phyloP scores from a whole-genome alignment of 2,888 invertebrate species.

The Idaea biselata region DNA sequence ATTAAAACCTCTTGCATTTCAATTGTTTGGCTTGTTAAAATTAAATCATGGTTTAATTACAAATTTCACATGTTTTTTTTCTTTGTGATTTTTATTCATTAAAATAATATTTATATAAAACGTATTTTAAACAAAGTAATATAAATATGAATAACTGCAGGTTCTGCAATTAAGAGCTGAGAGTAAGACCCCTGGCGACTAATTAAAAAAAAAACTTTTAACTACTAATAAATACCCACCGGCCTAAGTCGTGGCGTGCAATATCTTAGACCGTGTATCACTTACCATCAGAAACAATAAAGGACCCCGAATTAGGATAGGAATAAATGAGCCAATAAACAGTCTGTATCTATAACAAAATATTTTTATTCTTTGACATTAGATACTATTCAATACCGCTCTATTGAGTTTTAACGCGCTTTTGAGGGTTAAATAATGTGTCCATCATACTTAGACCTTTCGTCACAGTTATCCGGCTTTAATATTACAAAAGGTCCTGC shows the following conservation, averaged over 20 bases:
- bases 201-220: no score
- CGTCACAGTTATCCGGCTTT: constrained; percentile 20
- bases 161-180: no score
- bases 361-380: constrained; percentile 26
- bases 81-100: no score
- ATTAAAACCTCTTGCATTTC: constrained; percentile 1
- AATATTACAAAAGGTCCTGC: constrained; percentile 36
- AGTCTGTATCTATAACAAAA: constrained; percentile 6
- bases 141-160: no score
- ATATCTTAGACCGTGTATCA: no score
- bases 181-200: no score
- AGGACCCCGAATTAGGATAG: not conserved
- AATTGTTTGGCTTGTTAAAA: not conserved
- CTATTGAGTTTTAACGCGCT: constrained; percentile 72
- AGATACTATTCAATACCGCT: constrained; percentile 50
- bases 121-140: no score
- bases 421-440: constrained; percentile 71
- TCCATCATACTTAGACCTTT: constrained; percentile 46
- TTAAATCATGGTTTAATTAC: not conserved
- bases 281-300: no score
- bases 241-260: no score
- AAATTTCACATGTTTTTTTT: no score
- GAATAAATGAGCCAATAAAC: not conserved
- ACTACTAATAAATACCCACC: no score
- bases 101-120: no score